Base-by-base conservation (phyloP, 2,113 vertebrate genomes). In the Podiceps cristatus region DNA sequence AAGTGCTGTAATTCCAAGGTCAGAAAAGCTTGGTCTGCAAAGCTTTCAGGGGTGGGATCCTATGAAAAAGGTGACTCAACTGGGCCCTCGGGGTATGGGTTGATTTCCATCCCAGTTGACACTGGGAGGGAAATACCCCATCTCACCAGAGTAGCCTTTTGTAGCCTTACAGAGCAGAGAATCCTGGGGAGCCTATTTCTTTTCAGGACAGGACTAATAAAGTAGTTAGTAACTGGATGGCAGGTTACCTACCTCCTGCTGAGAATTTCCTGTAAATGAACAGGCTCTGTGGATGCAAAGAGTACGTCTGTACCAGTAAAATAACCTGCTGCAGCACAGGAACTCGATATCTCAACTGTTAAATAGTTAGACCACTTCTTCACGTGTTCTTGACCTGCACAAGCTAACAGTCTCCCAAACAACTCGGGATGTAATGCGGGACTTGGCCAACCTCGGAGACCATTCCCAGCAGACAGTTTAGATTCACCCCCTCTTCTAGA, bases 91-190 rank as follows among this genome's bases (percentile, higher is more conserved):
- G 64, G 86, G 25, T 55, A 22, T 55, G 64, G 22, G 52, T 72
- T 91, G 69, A 74, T 93, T 93, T 96, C 29, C 80, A 78, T 93
- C 77, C 80, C 73, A 50, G 50, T 53, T 86, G 42, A 77, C 28
- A 49, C 56, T 44, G 84, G 52, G 22, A 81, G 35, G 4, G 33
- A 50, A 60, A 86, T 55, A 0, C 15, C 1, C 42, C 13, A 62
- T 24, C 72, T 94, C 79, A 59, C 17, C 20, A 14, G 19, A 63
- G 42, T 15, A 77, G 72, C 44, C 10, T 76, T 76, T 66, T 55
- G 13, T 72, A 16, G 62, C 33, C 35, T 62, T 59, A 7, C 23
- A 73, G 47, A 71, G n/a, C 47, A 72, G 27, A 78, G 56, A 56
- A 76, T 90, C 56, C 67, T 63, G 14, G 19, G n/a, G 12, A 83